Conservation (phyloP, 2,888 invertebrate genomes). For the Athalia circularis region DNA sequence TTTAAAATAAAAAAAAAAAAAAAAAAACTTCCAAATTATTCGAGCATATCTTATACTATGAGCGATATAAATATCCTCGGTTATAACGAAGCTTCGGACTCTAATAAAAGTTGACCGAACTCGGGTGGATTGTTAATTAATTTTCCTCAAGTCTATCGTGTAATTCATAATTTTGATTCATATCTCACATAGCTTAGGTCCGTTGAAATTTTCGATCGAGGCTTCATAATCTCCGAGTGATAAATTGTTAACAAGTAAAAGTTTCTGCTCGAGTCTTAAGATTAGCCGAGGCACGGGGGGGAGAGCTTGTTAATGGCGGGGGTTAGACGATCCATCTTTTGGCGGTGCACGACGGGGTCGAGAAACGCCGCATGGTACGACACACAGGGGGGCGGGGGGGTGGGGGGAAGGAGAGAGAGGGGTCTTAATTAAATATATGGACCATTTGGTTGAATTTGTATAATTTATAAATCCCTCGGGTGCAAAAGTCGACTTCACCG, state of each 20-base stretch:
- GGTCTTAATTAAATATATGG: slow-evolving; percentile 59
- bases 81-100: too few species aligned
- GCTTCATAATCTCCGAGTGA: slow-evolving; percentile 50
- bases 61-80: too few species aligned
- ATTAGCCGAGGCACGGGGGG: not conserved
- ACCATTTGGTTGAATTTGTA: slow-evolving; percentile 46
- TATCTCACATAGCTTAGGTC: not conserved
- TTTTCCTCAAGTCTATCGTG: too few species aligned
- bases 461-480: slow-evolving; percentile 55
- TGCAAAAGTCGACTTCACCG: slow-evolving; percentile 47
- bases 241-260: slow-evolving; percentile 55
- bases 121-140: too few species aligned
- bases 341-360: not conserved
- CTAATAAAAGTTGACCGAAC: not conserved
- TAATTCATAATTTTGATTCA: not conserved
- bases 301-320: slow-evolving; percentile 49
- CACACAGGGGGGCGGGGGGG: too few species aligned
- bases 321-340: slow-evolving; percentile 58
- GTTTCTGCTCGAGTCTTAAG: slow-evolving; percentile 45
- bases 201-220: slow-evolving; percentile 9
- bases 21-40: too few species aligned
- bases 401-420: too few species aligned
- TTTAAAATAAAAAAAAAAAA: too few species aligned
- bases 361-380: too few species aligned
- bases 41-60: too few species aligned